These are phyloP conservation scores for Pasiphila rectangulata DNA, from an alignment of 2,888 invertebrate species.

Conservation along the genomic window DNA sequence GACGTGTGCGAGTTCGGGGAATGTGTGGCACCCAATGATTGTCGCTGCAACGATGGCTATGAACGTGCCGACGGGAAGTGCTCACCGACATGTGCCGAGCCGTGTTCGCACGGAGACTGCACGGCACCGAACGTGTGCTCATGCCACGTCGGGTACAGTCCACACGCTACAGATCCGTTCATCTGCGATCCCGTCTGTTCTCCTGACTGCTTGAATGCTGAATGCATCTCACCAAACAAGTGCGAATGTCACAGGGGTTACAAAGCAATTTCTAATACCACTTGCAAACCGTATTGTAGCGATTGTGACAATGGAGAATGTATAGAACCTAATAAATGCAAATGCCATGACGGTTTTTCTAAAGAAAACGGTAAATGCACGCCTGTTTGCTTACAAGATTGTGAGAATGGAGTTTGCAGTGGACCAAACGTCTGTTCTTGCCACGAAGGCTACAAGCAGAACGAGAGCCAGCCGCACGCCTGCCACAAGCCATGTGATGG, in stretches of 20 bases:
- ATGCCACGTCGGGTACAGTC: slow-evolving; percentile 58
- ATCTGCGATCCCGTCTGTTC: slow-evolving; percentile 31
- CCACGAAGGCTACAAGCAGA: slow-evolving; percentile 22
- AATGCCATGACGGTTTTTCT: slow-evolving; percentile 29
- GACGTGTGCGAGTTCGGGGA: slow-evolving; percentile 41
- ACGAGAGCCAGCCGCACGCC: slow-evolving; percentile 27
- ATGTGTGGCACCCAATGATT: slow-evolving; percentile 40
- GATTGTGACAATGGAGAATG: slow-evolving; percentile 39
- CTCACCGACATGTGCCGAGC: slow-evolving; percentile 31
- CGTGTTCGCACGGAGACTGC: slow-evolving; percentile 50
- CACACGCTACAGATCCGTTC: slow-evolving; percentile 9
- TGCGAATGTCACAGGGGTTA: slow-evolving; percentile 71
- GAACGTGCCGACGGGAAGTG: slow-evolving; percentile 30
- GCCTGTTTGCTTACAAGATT: slow-evolving; percentile 31
- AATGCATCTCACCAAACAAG: slow-evolving; percentile 52
- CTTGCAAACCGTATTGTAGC: slow-evolving; percentile 35
- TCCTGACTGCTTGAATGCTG: slow-evolving; percentile 29
- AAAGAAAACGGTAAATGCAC: slow-evolving; percentile 22
- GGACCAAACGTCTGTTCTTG: slow-evolving; percentile 49
- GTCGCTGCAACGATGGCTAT: slow-evolving; percentile 35
- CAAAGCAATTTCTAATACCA: slow-evolving; percentile 16
- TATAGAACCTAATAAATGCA: slow-evolving; percentile 33
- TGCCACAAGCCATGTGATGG: slow-evolving; percentile 47
- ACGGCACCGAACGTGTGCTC: slow-evolving; percentile 62
- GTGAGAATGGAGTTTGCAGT: slow-evolving; percentile 48